Evolutionary conservation across 2,888 invertebrate genomes (phyloP).

Genomic region (Drosophila niveifrons): DNA sequence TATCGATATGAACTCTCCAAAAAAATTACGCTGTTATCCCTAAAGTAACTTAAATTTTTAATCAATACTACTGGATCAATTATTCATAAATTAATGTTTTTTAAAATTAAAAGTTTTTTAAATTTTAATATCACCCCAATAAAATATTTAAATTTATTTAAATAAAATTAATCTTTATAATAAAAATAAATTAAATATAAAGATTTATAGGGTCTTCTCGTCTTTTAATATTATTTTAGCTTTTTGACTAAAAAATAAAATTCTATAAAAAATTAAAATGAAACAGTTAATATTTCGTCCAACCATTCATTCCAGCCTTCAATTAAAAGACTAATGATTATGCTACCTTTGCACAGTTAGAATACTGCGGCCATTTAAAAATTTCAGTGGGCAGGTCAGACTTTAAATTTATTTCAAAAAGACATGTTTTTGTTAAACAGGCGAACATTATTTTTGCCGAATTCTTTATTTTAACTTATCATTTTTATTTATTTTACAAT

Average conservation of each 20-base stretch:
- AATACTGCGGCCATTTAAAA: slow-evolving; percentile 92
- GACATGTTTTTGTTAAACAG: slow-evolving; percentile 93
- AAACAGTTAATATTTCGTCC: slow-evolving; percentile 89
- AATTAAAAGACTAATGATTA: slow-evolving; percentile 93
- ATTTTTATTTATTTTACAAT: slow-evolving; percentile 71
- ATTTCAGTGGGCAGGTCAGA: slow-evolving; percentile 91
- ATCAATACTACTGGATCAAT: no score
- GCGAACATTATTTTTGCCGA: slow-evolving; percentile 89
- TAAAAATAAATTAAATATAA: slow-evolving; percentile 85
- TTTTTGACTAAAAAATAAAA: slow-evolving; percentile 88
- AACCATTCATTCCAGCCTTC: slow-evolving; percentile 92
- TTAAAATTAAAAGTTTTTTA: no score
- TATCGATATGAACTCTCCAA: no score
- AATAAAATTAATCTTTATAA: slow-evolving; percentile 84
- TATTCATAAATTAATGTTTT: no score
- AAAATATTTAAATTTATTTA: no score
- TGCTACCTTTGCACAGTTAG: slow-evolving; percentile 93
- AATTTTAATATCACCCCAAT: no score
- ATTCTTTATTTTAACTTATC: slow-evolving; percentile 87
- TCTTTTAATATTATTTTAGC: slow-evolving; percentile 89
- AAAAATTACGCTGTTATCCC: no score
- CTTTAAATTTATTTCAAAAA: slow-evolving; percentile 88
- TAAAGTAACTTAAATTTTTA: no score
- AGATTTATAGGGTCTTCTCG: slow-evolving; percentile 93
- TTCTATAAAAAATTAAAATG: slow-evolving; percentile 86